A percentile compares a stretch with the other conserved stretches of the same genome.
Evolutionary conservation across 1,140 invertebrate genomes (phyloP).

Genomic region (Chironomus striatipennis): DNA sequence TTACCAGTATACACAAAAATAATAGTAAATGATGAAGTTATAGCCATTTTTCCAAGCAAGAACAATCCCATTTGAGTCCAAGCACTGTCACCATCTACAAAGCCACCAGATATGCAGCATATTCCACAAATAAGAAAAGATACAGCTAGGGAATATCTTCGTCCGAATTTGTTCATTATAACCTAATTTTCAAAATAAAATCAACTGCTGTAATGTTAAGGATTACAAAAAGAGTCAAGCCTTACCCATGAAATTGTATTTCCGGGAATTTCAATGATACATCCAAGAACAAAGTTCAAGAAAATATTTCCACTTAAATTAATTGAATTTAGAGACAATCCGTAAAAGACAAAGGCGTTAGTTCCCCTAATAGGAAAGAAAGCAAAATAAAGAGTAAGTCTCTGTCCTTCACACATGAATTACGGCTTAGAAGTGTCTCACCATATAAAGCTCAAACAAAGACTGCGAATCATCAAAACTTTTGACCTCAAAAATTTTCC

Average conservation of each 20-base stretch:
- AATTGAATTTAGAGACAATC: constrained; percentile 58
- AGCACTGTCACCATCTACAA: constrained; percentile 30
- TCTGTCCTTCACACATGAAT: no score
- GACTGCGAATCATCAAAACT: constrained; percentile 40
- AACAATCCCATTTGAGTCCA: constrained; percentile 48
- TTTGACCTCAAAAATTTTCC: constrained; percentile 40
- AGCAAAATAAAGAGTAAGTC: constrained; percentile 31
- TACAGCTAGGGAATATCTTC: constrained; percentile 43
- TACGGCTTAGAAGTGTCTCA: background rate
- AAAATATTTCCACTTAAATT: constrained; percentile 58
- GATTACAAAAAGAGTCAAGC: background rate
- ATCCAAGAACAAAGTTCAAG: constrained; percentile 49
- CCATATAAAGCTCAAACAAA: constrained; percentile 46
- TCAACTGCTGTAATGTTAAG: background rate
- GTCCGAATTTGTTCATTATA: constrained; percentile 44
- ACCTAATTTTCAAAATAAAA: constrained; percentile 31
- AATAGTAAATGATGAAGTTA: constrained; percentile 51
- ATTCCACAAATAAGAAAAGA: constrained; percentile 48
- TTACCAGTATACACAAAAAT: constrained; percentile 47
- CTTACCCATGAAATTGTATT: constrained; percentile 39
- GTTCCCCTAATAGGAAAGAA: constrained; percentile 32
- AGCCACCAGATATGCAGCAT: constrained; percentile 44
- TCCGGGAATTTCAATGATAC: constrained; percentile 51
- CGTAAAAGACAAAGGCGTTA: constrained; percentile 63
- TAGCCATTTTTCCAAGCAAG: constrained; percentile 54